phyloP scores from a whole-genome alignment of 2,888 invertebrate genomes.

The Belgica antarctica region DNA sequence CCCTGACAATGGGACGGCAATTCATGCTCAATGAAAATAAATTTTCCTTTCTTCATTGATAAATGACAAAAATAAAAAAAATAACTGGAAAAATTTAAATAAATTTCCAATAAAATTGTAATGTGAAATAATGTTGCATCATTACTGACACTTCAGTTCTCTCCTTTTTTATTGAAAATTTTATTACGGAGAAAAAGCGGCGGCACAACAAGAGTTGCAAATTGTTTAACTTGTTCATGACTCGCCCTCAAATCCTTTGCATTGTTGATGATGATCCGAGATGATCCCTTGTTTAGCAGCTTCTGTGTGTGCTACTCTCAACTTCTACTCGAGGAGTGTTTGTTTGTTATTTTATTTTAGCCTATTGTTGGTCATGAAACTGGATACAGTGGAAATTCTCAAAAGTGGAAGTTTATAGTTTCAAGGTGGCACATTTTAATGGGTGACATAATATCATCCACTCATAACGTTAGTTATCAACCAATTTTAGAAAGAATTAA shows the following conservation, averaged over 20 bases:
- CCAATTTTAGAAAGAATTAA: too few relatives aligned
- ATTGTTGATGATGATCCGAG: constrained; percentile 21
- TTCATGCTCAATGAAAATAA: constrained; percentile 9
- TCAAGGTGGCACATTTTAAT: too few relatives aligned
- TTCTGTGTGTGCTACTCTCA: neutral
- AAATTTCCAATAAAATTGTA: constrained; percentile 12
- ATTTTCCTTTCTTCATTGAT: neutral
- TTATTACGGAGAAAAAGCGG: neutral
- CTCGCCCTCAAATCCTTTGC: neutral
- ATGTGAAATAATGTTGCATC: constrained; percentile 25
- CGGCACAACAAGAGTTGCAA: neutral
- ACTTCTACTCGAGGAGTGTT: neutral
- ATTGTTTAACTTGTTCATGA: constrained; percentile 27
- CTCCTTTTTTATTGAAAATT: constrained; percentile 2
- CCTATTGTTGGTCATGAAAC: constrained; percentile 16
- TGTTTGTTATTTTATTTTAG: constrained; percentile 29
- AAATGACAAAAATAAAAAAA: neutral
- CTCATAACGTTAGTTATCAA: too few relatives aligned
- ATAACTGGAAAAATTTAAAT: neutral
- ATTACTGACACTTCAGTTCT: neutral
- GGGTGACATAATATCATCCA: too few relatives aligned
- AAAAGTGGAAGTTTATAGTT: too few relatives aligned
- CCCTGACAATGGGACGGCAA: constrained; percentile 17
- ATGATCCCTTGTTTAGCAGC: constrained; percentile 27
- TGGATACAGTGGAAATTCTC: too few relatives aligned